Conservation (phyloP, 2,113 vertebrate species). For the Electrona antarctica region DNA sequence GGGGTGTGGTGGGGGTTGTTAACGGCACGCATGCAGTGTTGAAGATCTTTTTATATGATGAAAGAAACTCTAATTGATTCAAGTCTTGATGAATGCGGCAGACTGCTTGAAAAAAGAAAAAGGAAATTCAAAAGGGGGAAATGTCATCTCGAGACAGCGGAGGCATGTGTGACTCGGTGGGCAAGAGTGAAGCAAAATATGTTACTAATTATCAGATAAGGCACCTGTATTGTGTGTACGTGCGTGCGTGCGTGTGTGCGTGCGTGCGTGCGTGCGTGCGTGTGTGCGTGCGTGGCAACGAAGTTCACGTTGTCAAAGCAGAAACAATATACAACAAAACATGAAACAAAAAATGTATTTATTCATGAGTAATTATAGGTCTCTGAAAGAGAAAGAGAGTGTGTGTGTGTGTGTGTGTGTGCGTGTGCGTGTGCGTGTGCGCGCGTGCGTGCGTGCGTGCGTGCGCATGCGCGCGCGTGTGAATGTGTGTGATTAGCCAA, state of each 20-base stretch:
- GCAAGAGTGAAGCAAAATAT: constrained; percentile 30
- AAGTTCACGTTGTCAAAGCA: too few species aligned
- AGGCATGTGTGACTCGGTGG: constrained; percentile 25
- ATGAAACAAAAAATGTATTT: too few species aligned
- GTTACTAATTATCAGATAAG: constrained; percentile 23
- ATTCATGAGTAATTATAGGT: neutral
- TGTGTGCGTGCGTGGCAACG: too few species aligned
- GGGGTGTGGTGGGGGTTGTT: constrained; percentile 36
- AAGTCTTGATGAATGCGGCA: constrained; percentile 42
- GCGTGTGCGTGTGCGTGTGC: constrained; percentile 1
- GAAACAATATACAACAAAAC: too few species aligned
- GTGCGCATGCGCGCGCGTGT: constrained; percentile 32
- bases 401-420: neutral
- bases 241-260: neutral
- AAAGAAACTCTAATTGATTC: constrained; percentile 69
- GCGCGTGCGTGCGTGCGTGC: constrained; percentile 19
- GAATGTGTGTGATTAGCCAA: constrained; percentile 62
- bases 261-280: neutral
- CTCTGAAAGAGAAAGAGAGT: neutral
- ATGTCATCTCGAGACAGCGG: constrained; percentile 43
- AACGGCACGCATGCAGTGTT: constrained; percentile 22
- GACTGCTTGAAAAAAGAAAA: constrained; percentile 5
- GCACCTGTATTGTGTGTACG: constrained; percentile 12
- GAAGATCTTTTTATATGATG: constrained; percentile 52
- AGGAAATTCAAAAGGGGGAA: neutral